Evolutionary conservation across 2,888 invertebrate genomes (phyloP), one percentile per base, ranked within the genome.

Genomic region (Busseola fusca): DNA sequence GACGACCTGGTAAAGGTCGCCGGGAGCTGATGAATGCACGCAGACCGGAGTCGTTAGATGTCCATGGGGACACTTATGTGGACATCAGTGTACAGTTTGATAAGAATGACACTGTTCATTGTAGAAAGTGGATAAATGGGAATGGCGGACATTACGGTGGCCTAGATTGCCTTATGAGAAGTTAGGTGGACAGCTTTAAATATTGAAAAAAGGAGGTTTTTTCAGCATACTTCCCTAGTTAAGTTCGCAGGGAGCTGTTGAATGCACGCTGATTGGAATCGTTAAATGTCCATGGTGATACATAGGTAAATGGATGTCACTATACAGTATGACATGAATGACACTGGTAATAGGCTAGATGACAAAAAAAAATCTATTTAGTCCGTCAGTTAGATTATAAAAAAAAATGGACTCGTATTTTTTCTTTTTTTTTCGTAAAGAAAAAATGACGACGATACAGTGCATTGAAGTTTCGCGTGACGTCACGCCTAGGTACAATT

Each of bases 1-100:
- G 67, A 5, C 16, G 40, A 72, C 37, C 42, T 66, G 45, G 52
- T 66, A 69, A 40, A 82, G 79, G 74, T 78, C 66, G 54, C n/a
- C 6, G 21, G 3, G 52, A 65, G 40, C 56, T 71, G 50, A 40
- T 78, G 54, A 81, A 81, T 76, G 40, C 14, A 54, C 16, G 34
- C 6, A 34, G 25, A 37, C 42, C 57, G 48, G 45, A 50, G 25
- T 37, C n/a, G 52, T 62, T 62, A 37, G 60, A 67, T 57, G 62
- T 60, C 48, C 50, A 37, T 50, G 16, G 52, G 52, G 27, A 48
- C 56, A 45, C n/a, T 18, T 25, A 42, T 54, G 50, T 52, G 25
- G 25, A 60, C 25, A 45, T 48, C 18, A 42, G 34, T 52, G 37
- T 57, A 64, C 64, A 58, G 14, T 64, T 76, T 48, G 52, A 59